These are phyloP conservation scores for Plebejus anna DNA, from an alignment of 2,888 invertebrate species.

Conservation along the genomic window DNA sequence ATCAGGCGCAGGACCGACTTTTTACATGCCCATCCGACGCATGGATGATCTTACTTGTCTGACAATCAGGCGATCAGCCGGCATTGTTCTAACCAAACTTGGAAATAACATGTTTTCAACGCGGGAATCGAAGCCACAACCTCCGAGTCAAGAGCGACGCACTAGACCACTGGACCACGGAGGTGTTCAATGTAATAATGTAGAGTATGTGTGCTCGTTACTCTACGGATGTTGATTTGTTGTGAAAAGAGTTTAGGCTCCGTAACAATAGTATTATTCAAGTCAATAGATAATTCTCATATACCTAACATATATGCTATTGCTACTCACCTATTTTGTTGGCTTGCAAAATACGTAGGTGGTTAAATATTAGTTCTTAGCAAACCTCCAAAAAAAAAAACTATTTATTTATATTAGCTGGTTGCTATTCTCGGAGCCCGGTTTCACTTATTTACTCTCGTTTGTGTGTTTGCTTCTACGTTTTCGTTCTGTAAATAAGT, in stretches of 20 bases:
- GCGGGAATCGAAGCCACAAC: no score
- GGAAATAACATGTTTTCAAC: no score
- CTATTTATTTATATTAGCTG: not conserved
- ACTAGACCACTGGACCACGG: no score
- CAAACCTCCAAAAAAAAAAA: not conserved
- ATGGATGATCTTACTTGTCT: no score
- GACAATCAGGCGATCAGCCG: no score
- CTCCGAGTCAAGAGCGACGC: no score
- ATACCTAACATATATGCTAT: not conserved
- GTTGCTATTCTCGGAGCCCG: not conserved
- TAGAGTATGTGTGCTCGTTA: not conserved
- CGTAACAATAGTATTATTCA: not conserved
- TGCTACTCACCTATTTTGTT: not conserved
- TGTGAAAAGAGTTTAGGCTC: not conserved
- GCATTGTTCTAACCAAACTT: no score
- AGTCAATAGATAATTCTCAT: not conserved
- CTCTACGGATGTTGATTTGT: not conserved
- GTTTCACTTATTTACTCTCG: slow-evolving; percentile 3
- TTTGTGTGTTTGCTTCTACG: slow-evolving; percentile 5
- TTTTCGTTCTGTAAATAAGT: not conserved
- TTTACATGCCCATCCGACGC: no score
- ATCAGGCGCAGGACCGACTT: no score
- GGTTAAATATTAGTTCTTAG: not conserved
- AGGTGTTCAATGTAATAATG: not conserved
- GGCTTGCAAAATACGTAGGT: not conserved